phyloP scores from a whole-genome alignment of 1,140 invertebrate species.

The Cepaea nemoralis region DNA sequence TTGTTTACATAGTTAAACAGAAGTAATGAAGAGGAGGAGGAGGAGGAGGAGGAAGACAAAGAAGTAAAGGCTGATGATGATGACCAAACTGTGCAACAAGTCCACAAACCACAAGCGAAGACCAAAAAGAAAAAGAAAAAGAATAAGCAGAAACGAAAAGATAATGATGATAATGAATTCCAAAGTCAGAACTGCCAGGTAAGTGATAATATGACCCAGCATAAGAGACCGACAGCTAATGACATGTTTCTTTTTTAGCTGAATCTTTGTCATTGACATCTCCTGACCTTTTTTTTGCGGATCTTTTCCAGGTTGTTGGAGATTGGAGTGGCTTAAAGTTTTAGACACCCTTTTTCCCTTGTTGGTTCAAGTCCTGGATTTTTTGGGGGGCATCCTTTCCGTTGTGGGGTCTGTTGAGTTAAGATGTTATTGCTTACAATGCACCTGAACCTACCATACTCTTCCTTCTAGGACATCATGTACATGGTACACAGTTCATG shows the following conservation, averaged over 20 bases:
- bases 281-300: not conserved
- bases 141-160: conserved; percentile 77
- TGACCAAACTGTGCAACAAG: conserved; percentile 74
- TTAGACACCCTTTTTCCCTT: no score
- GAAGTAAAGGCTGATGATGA: conserved; percentile 66
- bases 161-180: conserved; percentile 76
- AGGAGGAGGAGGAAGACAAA: conserved; percentile 65
- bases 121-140: conserved; percentile 66
- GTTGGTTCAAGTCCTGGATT: no score
- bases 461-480: no score
- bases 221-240: not conserved
- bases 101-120: conserved; percentile 50
- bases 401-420: no score
- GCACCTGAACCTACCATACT: no score
- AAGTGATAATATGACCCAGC: conserved; percentile 54
- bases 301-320: not conserved
- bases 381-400: no score
- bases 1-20: conserved; percentile 70
- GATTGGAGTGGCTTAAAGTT: no score
- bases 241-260: not conserved
- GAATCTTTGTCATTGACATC: not conserved
- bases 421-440: no score
- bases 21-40: conserved; percentile 78
- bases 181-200: no score
- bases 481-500: no score